Evolutionary conservation across 1,140 invertebrate genomes (phyloP).

Genomic region (Brachionus rotundiformis): DNA sequence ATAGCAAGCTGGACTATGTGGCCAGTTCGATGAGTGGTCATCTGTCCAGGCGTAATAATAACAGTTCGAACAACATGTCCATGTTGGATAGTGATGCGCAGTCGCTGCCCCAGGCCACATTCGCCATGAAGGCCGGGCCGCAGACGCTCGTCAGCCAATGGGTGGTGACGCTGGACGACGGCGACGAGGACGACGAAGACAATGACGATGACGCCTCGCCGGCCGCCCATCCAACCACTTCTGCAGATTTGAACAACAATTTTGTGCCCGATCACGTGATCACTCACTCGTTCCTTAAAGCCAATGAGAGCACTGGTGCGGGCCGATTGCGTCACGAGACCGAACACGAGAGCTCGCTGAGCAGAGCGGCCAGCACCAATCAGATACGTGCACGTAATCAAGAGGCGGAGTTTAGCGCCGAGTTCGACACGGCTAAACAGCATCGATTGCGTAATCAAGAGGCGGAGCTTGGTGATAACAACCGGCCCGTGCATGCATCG

Average conservation of each 20-base stretch:
- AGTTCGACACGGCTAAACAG: too few relatives aligned
- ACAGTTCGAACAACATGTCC: slow-evolving; percentile 28
- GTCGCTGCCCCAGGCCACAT: slow-evolving; percentile 42
- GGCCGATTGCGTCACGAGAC: too few relatives aligned
- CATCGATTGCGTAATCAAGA: too few relatives aligned
- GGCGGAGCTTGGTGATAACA: too few relatives aligned
- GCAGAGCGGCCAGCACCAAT: too few relatives aligned
- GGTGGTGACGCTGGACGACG: slow-evolving; percentile 50
- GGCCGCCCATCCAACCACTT: too few relatives aligned
- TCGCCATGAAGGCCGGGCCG: slow-evolving; percentile 50
- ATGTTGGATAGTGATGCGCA: slow-evolving; percentile 47
- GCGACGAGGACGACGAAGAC: slow-evolving; percentile 29
- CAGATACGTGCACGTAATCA: too few relatives aligned
- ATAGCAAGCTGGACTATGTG: not conserved
- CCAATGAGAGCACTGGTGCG: not conserved
- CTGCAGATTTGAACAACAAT: not conserved
- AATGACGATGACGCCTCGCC: not conserved
- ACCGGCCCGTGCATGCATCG: too few relatives aligned
- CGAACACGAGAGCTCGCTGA: too few relatives aligned
- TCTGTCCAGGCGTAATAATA: not conserved
- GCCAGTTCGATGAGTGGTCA: not conserved
- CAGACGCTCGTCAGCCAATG: slow-evolving; percentile 50
- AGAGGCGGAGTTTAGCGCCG: too few relatives aligned
- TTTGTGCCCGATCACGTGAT: not conserved
- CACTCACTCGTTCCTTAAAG: too few relatives aligned